phyloP scores from a whole-genome alignment of 1,140 invertebrate species.

The Helicorthomorpha holstii region DNA sequence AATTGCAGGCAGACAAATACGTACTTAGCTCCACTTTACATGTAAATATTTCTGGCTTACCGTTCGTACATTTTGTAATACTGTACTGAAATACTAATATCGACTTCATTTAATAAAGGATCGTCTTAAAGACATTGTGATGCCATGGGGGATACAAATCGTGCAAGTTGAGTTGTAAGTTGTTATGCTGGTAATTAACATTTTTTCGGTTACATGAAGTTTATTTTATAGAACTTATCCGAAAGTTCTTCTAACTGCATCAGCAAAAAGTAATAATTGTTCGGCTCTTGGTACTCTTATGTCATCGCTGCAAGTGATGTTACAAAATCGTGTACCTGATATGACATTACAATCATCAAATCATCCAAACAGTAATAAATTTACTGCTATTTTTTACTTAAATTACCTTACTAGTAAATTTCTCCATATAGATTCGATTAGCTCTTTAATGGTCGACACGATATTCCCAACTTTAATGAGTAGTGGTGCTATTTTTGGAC shows the following conservation, averaged over 20 bases:
- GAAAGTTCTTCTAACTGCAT: not conserved
- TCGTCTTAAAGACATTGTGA: too few species aligned
- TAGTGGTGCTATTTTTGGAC: not conserved
- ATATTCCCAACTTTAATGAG: too few species aligned
- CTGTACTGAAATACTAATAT: too few species aligned
- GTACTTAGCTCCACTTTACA: not conserved
- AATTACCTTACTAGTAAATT: too few species aligned
- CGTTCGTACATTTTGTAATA: too few species aligned
- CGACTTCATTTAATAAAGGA: not conserved
- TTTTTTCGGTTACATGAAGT: not conserved
- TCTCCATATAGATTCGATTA: too few species aligned
- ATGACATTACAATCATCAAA: too few species aligned
- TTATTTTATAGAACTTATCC: not conserved
- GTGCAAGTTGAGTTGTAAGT: conserved; percentile 8
- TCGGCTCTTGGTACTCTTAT: not conserved
- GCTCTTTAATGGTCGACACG: too few species aligned
- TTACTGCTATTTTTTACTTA: too few species aligned
- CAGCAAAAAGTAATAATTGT: not conserved
- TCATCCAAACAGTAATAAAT: too few species aligned
- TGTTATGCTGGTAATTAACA: not conserved
- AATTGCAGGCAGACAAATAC: conserved; percentile 6
- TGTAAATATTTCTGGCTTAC: too few species aligned
- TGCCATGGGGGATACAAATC: conserved; percentile 11
- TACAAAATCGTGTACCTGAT: too few species aligned
- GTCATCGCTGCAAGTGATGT: not conserved